Conservation (phyloP, 2,113 vertebrate genomes). For the Mesocricetus auratus region DNA sequence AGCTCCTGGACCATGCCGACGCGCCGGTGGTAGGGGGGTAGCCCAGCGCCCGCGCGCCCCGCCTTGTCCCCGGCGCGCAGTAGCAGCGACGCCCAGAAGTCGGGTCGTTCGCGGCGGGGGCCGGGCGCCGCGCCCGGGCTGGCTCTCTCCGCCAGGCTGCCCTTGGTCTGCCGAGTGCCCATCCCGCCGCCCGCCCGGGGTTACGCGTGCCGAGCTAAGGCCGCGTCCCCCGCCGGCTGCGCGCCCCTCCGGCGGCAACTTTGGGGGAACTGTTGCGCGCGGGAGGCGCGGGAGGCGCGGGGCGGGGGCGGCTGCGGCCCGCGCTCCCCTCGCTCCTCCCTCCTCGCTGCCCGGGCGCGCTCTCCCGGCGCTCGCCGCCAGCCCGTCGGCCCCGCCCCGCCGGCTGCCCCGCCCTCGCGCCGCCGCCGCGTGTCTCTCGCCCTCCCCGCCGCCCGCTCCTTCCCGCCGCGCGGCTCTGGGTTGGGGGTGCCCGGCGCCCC, state of each 20-base stretch:
- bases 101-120: constrained; percentile 89
- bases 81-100: constrained; percentile 93
- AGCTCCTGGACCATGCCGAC: constrained; percentile 97
- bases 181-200: constrained; percentile 81
- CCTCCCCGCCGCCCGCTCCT: background rate
- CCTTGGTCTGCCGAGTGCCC: constrained; percentile 96
- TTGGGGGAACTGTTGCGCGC: constrained; percentile 83
- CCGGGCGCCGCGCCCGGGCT: constrained; percentile 85
- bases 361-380: constrained; percentile 39
- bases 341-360: constrained; percentile 62
- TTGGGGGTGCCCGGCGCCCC: background rate
- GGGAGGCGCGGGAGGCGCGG: constrained; percentile 68
- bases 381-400: constrained; percentile 27
- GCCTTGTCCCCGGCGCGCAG: constrained; percentile 93
- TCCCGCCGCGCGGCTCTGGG: background rate
- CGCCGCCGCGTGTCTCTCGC: constrained; percentile 29
- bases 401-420: constrained; percentile 38
- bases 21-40: constrained; percentile 95
- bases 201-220: background rate
- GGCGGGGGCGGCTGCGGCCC: constrained; percentile 62
- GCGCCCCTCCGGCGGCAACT: constrained; percentile 74
- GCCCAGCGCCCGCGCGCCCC: constrained; percentile 87
- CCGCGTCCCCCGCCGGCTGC: constrained; percentile 8
- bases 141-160: constrained; percentile 86
- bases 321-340: constrained; percentile 60